phyloP scores from a whole-genome alignment of 2,888 invertebrate genomes.

The Plagiodera versicolora region DNA sequence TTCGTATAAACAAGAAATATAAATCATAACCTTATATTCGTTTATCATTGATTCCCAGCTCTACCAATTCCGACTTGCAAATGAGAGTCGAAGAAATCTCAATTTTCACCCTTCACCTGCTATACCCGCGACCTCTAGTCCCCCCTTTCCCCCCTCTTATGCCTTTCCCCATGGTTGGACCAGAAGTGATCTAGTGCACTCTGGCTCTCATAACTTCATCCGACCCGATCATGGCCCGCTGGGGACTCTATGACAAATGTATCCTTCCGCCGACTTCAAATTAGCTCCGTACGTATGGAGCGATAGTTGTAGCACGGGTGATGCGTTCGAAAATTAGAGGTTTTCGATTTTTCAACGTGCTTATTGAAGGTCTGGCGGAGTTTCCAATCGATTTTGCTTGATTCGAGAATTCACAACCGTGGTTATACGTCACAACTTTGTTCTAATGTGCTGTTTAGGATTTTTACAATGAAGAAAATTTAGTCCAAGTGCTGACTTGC shows the following conservation, averaged over 20 bases:
- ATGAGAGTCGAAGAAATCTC: too few relatives aligned
- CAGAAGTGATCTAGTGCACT: slow-evolving; percentile 56
- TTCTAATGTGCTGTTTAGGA: too few relatives aligned
- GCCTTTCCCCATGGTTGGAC: slow-evolving; percentile 28
- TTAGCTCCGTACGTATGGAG: slow-evolving; percentile 54
- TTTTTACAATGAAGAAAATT: too few relatives aligned
- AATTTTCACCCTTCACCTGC: slow-evolving; percentile 19
- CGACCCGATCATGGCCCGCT: slow-evolving; percentile 57
- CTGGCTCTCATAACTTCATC: slow-evolving; percentile 58
- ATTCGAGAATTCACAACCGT: too few relatives aligned
- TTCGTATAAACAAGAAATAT: too few relatives aligned
- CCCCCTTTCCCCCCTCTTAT: slow-evolving; percentile 41
- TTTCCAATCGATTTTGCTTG: too few relatives aligned
- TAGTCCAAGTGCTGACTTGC: too few relatives aligned
- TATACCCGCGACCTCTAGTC: slow-evolving; percentile 39
- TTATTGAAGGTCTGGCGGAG: neutral
- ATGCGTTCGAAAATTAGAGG: slow-evolving; percentile 5
- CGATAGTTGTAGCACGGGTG: slow-evolving; percentile 26
- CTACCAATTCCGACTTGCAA: too few relatives aligned
- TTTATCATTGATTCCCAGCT: too few relatives aligned
- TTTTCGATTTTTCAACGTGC: neutral
- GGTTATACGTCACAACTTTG: too few relatives aligned
- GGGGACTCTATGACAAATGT: slow-evolving; percentile 58
- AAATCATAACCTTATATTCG: too few relatives aligned
- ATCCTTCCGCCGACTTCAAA: slow-evolving; percentile 58